Percentiles rank a stretch among this genome's conserved stretches.
Conservation (phyloP, 1,140 invertebrate species). For the Cepaea nemoralis region DNA sequence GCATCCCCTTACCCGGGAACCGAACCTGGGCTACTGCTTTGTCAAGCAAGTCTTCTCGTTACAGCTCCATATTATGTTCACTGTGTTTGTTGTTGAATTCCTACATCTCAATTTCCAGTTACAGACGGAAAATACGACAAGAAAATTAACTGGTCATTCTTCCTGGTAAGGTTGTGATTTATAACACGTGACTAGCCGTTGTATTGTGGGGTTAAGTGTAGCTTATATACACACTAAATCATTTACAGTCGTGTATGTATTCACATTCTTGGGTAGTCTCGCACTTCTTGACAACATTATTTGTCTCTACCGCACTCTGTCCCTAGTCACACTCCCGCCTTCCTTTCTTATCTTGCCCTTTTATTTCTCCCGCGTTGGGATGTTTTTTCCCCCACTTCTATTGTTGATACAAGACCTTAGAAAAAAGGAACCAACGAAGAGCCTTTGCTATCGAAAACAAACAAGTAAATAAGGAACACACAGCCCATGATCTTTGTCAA, state of each 20-base stretch:
- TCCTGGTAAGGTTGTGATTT: no score
- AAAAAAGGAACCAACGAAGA: constrained; percentile 9
- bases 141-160: no score
- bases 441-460: background rate
- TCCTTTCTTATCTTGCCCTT: background rate
- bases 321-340: background rate
- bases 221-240: no score
- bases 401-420: constrained; percentile 15
- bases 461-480: constrained; percentile 13
- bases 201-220: no score
- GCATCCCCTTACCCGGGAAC: no score
- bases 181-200: no score
- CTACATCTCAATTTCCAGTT: no score
- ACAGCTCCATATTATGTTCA: no score
- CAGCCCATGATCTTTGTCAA: constrained; percentile 4
- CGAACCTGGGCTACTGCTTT: no score
- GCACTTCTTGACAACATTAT: background rate
- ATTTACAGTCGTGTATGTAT: background rate
- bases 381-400: background rate
- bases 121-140: no score
- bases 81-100: no score
- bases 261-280: background rate
- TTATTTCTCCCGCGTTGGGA: background rate
- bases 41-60: no score
- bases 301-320: background rate